A percentile compares a stretch with the other conserved stretches of the same genome.
These are phyloP conservation scores for Clupea harengus DNA, from an alignment of 2,113 vertebrate genomes.

Conservation along the genomic window DNA sequence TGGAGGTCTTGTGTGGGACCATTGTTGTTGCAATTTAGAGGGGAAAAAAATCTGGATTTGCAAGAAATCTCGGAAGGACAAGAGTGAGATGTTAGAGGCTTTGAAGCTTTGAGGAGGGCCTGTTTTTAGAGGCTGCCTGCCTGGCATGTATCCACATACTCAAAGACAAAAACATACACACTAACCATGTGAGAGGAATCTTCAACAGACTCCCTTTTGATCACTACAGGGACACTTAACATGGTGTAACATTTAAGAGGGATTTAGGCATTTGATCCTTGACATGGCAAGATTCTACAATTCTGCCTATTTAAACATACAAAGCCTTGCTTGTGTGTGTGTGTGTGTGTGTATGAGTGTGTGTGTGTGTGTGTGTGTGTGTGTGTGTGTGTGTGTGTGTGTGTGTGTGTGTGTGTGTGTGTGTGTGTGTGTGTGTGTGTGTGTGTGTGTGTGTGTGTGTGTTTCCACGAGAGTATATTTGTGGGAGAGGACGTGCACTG, in stretches of 20 bases:
- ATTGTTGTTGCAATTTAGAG: not conserved
- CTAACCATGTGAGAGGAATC: not conserved
- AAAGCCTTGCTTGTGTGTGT: not conserved
- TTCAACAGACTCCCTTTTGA: not conserved
- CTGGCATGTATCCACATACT: not conserved
- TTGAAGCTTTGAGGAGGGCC: not conserved
- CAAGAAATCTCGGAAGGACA: not conserved
- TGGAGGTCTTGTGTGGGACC: not conserved
- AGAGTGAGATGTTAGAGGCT: not conserved
- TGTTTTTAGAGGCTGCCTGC: not conserved
- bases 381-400: slow-evolving; percentile 12
- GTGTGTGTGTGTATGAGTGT: slow-evolving; percentile 23
- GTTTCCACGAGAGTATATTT: not conserved
- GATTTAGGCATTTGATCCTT: not conserved
- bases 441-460: slow-evolving; percentile 14
- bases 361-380: slow-evolving; percentile 14
- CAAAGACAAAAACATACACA: not conserved
- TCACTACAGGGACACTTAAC: not conserved
- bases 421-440: slow-evolving; percentile 18
- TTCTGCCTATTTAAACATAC: not conserved
- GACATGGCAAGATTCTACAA: not conserved
- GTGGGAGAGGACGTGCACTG: not conserved
- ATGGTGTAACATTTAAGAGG: not conserved
- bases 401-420: slow-evolving; percentile 11
- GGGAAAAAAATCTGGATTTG: not conserved